Percentiles rank a stretch among this genome's conserved stretches.
Conservation (phyloP, 1,140 invertebrate species). For the Calosoma granatense region DNA sequence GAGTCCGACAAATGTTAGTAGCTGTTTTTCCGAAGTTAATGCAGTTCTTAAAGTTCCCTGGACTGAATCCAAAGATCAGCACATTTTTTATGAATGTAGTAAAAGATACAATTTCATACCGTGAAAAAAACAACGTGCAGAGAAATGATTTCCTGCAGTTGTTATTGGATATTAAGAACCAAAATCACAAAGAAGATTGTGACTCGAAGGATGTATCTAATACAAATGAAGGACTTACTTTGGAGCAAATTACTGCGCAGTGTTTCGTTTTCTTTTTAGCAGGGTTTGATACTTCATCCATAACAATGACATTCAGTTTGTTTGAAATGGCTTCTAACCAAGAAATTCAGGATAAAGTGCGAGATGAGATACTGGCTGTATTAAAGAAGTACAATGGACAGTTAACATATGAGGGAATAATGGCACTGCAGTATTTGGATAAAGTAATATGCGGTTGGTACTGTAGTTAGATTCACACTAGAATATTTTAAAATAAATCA, state of each 20-base stretch:
- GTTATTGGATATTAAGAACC: slow-evolving; percentile 15
- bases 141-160: slow-evolving; percentile 22
- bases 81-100: slow-evolving; percentile 20
- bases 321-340: slow-evolving; percentile 26
- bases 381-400: slow-evolving; percentile 18
- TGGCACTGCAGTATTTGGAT: slow-evolving; percentile 21
- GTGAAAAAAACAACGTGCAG: slow-evolving; percentile 14
- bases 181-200: neutral
- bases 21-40: neutral
- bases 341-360: slow-evolving; percentile 22
- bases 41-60: neutral
- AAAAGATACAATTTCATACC: slow-evolving; percentile 19
- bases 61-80: neutral
- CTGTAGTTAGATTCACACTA: neutral
- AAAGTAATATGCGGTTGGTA: neutral
- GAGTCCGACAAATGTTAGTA: neutral
- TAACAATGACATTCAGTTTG: slow-evolving; percentile 21
- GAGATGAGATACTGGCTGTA: slow-evolving; percentile 17
- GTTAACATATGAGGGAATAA: slow-evolving; percentile 29
- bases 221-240: slow-evolving; percentile 45
- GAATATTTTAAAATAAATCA: neutral
- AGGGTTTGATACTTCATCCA: slow-evolving; percentile 35
- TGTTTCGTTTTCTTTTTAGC: slow-evolving; percentile 40
- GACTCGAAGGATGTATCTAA: neutral
- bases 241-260: slow-evolving; percentile 32